phyloP scores from a whole-genome alignment of 2,113 vertebrate species.

The Xenotilapia caudafasciata region DNA sequence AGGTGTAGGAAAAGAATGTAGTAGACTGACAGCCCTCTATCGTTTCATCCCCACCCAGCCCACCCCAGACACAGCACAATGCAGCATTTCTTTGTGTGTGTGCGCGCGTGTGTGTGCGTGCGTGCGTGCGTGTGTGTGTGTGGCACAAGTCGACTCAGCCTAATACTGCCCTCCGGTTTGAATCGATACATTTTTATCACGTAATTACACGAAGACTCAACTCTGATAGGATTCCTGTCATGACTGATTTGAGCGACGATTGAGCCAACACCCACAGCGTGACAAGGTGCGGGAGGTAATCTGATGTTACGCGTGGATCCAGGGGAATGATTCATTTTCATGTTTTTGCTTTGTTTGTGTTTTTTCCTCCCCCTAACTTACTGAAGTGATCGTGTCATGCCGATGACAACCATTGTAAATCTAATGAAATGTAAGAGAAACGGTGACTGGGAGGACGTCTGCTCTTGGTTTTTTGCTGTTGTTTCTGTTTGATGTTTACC shows the following conservation, averaged over 20 bases:
- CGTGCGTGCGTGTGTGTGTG: fast-evolving
- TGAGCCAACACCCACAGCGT: slow-evolving; percentile 21
- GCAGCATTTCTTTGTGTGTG: slow-evolving; percentile 41
- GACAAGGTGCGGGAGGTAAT: slow-evolving; percentile 23
- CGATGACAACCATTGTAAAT: slow-evolving; percentile 57
- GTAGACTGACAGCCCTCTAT: slow-evolving; percentile 42
- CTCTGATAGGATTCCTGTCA: slow-evolving; percentile 57
- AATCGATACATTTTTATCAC: slow-evolving; percentile 65
- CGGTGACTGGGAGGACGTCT: slow-evolving; percentile 43
- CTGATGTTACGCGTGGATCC: not conserved
- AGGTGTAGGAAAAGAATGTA: slow-evolving; percentile 63
- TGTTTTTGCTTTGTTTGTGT: not conserved
- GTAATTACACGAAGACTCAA: slow-evolving; percentile 60
- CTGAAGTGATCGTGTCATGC: slow-evolving; percentile 31
- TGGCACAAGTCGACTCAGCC: slow-evolving; percentile 59
- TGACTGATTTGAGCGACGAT: slow-evolving; percentile 21
- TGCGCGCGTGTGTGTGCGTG: fast-evolving
- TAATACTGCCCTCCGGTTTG: slow-evolving; percentile 66
- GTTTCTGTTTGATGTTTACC: slow-evolving; percentile 75
- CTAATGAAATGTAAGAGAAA: slow-evolving; percentile 51
- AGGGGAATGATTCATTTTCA: slow-evolving; percentile 29
- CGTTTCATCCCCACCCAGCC: not conserved
- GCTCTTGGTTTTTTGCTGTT: slow-evolving; percentile 73
- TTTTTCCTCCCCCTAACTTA: slow-evolving; percentile 16
- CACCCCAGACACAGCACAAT: slow-evolving; percentile 54